Conservation (phyloP, 2,113 vertebrate species). For the Naja naja region DNA sequence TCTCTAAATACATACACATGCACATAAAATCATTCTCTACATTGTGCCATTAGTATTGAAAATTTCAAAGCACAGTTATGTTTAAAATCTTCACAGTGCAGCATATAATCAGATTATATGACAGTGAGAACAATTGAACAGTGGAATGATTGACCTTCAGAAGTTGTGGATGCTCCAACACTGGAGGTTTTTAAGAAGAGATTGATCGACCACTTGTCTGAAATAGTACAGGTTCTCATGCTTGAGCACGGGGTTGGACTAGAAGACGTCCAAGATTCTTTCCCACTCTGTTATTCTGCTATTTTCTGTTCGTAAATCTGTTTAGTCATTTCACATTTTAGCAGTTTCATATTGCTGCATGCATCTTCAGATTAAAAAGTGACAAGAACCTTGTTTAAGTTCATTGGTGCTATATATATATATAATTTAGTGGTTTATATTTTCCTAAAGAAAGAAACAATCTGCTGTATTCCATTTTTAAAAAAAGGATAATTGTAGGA, state of each 20-base stretch:
- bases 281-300: not conserved
- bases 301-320: not conserved
- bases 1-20: not conserved
- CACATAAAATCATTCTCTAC: not conserved
- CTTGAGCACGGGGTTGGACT: too few relatives aligned
- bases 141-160: too few relatives aligned
- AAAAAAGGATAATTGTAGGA: constrained; percentile 14
- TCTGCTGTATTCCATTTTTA: constrained; percentile 39
- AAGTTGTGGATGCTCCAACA: too few relatives aligned
- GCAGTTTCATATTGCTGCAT: not conserved
- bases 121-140: too few relatives aligned
- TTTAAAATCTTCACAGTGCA: not conserved
- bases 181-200: too few relatives aligned
- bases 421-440: not conserved
- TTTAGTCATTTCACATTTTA: constrained; percentile 10
- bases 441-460: constrained; percentile 50
- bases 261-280: too few relatives aligned
- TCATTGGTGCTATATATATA: constrained; percentile 12
- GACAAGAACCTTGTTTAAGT: not conserved
- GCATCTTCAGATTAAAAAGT: constrained; percentile 16
- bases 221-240: too few relatives aligned
- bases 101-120: not conserved
- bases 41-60: not conserved
- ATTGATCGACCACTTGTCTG: too few relatives aligned
- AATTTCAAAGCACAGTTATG: not conserved